These are phyloP conservation scores for Erebia palarica DNA, from an alignment of 2,888 invertebrate species.

Conservation along the genomic window DNA sequence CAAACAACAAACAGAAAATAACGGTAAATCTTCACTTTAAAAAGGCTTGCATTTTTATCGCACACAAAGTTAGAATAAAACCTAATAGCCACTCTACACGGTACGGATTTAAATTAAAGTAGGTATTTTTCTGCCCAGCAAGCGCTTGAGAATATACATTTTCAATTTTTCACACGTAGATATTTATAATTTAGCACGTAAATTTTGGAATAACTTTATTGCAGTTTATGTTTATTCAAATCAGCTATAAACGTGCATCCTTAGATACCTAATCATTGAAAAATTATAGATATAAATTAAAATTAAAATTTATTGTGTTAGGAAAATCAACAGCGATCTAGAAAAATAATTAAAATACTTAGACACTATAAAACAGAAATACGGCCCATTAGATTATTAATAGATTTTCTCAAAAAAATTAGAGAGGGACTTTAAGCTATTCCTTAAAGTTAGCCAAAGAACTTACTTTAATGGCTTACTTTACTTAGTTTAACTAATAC, in stretches of 20 bases:
- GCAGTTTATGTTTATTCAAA: conserved; percentile 5
- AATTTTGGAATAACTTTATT: not conserved
- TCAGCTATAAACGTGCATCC: conserved; percentile 5
- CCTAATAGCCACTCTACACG: conserved; percentile 19
- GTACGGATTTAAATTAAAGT: conserved; percentile 9
- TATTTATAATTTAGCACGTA: not conserved
- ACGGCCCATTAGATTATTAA: no score
- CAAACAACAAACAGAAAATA: conserved; percentile 21
- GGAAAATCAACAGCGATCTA: no score
- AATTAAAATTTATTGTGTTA: not conserved
- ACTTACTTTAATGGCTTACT: no score
- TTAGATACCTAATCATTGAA: not conserved
- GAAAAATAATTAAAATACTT: no score
- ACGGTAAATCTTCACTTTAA: conserved; percentile 17
- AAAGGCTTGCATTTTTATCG: conserved; percentile 23
- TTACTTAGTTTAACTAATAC: no score
- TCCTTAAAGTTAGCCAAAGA: no score
- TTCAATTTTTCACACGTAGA: not conserved
- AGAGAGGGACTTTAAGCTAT: no score
- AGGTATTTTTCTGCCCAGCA: not conserved
- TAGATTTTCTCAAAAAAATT: no score
- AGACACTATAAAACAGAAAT: no score
- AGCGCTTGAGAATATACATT: conserved; percentile 3
- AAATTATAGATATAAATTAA: not conserved
- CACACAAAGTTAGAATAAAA: conserved; percentile 12